A percentile compares a stretch with the other conserved stretches of the same genome.
phyloP scores from a whole-genome alignment of 2,797 vertebrate genomes.

The Jordanella pulchra region DNA sequence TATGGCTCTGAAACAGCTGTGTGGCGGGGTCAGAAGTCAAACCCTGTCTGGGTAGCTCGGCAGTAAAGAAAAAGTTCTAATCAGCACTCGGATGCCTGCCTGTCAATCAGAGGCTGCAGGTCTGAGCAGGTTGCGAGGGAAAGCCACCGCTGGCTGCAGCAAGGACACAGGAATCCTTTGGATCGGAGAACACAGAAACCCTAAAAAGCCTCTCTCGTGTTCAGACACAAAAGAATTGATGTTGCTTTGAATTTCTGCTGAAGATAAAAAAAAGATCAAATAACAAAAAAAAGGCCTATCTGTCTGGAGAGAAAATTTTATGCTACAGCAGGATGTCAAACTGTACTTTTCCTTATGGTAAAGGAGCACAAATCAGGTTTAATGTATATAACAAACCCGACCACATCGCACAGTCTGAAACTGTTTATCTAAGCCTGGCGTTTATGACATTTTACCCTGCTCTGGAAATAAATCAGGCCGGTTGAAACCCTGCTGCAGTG shows the following conservation, averaged over 20 bases:
- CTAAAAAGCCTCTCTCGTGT: constrained; percentile 17
- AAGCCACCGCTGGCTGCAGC: constrained; percentile 21
- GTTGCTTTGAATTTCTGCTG: constrained; percentile 20
- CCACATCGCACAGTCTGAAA: constrained; percentile 65
- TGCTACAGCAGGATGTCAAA: constrained; percentile 65
- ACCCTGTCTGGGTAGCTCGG: constrained; percentile 75
- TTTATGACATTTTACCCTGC: constrained; percentile 82
- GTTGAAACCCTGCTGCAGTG: constrained; percentile 56
- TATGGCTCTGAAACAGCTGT: constrained; percentile 81
- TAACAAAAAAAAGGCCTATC: constrained; percentile 47
- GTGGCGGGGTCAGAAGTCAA: constrained; percentile 77
- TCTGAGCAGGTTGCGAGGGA: constrained; percentile 65
- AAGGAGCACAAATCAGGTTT: constrained; percentile 68
- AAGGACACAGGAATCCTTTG: constrained; percentile 12
- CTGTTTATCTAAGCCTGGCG: constrained; percentile 79
- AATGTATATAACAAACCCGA: constrained; percentile 79
- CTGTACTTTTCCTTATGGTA: constrained; percentile 59
- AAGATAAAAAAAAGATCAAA: constrained; percentile 52
- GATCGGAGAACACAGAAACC: constrained; percentile 18
- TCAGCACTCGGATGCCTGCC: constrained; percentile 76
- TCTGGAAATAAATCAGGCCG: constrained; percentile 76
- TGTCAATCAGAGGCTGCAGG: constrained; percentile 79
- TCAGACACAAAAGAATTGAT: constrained; percentile 36
- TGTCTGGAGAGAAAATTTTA: constrained; percentile 61
- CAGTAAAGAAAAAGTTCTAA: constrained; percentile 79